Conservation (phyloP, 2,797 vertebrate genomes). For the Tragelaphus eurycerus region DNA sequence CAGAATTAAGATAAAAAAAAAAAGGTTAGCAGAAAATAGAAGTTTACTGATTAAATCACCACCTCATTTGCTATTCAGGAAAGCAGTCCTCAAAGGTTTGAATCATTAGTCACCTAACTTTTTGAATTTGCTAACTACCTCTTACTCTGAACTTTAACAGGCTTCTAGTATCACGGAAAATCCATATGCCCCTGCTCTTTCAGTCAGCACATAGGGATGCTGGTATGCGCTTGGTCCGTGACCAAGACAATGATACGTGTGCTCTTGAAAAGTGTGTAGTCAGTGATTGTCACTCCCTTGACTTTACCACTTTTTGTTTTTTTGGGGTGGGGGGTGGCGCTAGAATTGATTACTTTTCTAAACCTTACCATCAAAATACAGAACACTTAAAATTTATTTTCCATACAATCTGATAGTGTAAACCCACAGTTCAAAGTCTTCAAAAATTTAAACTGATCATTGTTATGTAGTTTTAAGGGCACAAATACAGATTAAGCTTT, state of each 20-base stretch:
- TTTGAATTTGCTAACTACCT: background rate
- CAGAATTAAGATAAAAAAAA: background rate
- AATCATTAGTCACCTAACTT: background rate
- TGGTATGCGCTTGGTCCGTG: background rate
- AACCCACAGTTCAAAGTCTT: background rate
- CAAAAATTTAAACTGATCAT: background rate
- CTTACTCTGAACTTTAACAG: background rate
- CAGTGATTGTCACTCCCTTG: background rate
- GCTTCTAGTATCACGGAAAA: background rate
- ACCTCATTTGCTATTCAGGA: background rate
- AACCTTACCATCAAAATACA: background rate
- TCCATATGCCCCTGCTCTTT: background rate
- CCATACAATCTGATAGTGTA: background rate
- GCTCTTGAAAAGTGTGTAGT: background rate
- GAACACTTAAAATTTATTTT: background rate
- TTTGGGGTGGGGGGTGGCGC: background rate
- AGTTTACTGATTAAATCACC: background rate
- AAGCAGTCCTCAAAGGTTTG: background rate
- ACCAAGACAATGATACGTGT: background rate
- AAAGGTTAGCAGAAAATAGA: background rate
- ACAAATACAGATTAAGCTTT: conserved; percentile 29
- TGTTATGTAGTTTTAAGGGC: background rate
- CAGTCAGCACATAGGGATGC: background rate
- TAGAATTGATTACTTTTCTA: conserved; percentile 12
- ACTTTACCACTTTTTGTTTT: background rate